Percentiles rank a stretch among this genome's conserved stretches.
Conservation (phyloP, 2,888 invertebrate species). For the Myopa tessellatipennis region DNA sequence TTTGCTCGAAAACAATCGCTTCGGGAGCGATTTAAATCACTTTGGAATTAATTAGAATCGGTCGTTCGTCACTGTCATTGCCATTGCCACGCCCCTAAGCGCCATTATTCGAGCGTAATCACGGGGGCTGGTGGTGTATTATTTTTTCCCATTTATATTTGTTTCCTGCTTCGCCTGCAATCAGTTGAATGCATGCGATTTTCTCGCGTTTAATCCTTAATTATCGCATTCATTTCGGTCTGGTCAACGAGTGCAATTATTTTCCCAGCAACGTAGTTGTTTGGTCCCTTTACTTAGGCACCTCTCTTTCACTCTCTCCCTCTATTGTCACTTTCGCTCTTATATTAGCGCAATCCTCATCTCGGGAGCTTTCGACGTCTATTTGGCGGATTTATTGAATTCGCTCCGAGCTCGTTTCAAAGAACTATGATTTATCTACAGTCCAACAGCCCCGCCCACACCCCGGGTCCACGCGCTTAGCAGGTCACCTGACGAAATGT, state of each 20-base stretch:
- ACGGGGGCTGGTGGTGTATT: background rate
- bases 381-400: conserved; percentile 35
- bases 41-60: conserved; percentile 27
- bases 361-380: conserved; percentile 18
- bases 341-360: background rate
- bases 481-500: conserved; percentile 15
- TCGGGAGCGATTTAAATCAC: conserved; percentile 29
- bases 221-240: conserved; percentile 22
- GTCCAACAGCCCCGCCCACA: background rate
- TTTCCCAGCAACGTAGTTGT: background rate
- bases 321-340: background rate
- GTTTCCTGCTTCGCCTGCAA: background rate
- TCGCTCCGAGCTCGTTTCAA: background rate
- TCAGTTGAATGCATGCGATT: conserved; percentile 26
- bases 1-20: background rate
- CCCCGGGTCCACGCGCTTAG: background rate
- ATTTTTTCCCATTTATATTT: background rate
- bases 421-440: conserved; percentile 23
- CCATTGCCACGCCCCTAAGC: background rate
- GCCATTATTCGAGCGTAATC: background rate
- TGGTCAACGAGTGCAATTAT: conserved; percentile 15
- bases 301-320: no score
- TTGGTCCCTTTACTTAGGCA: background rate
- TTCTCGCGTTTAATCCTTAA: conserved; percentile 26
- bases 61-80: conserved; percentile 2